Percentiles rank a stretch among this genome's conserved stretches.
Conservation (phyloP, 2,113 vertebrate species). For the Indri indri region DNA sequence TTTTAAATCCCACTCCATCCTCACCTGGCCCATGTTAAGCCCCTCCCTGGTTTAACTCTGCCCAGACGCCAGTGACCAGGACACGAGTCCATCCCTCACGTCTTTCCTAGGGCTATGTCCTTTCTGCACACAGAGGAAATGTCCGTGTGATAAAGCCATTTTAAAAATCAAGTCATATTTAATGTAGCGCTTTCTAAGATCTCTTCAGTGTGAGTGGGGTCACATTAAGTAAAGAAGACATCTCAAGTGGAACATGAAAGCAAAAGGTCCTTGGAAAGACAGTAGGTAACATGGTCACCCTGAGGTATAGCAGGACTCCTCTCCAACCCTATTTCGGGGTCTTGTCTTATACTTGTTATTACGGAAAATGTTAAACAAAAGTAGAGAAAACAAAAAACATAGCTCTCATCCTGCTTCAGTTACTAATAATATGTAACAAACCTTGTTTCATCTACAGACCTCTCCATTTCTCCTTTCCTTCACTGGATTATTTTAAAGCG, state of each 20-base stretch:
- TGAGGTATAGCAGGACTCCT: background rate
- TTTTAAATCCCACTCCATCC: background rate
- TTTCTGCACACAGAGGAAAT: background rate
- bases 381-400: background rate
- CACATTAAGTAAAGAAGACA: background rate
- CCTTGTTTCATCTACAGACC: background rate
- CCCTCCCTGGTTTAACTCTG: background rate
- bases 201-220: background rate
- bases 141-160: background rate
- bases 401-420: background rate
- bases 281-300: background rate
- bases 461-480: background rate
- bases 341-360: background rate
- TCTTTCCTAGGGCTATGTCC: too few relatives aligned
- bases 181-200: background rate
- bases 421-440: background rate
- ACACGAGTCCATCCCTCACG: background rate
- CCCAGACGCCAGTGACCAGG: background rate
- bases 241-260: background rate
- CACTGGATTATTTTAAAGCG: background rate
- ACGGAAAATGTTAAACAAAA: constrained; percentile 8
- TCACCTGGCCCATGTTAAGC: too few relatives aligned
- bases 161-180: background rate
- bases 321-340: background rate
- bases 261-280: background rate